These are phyloP conservation scores for Takifugu rubripes DNA, from an alignment of 2,797 vertebrate genomes.

Conservation along the genomic window DNA sequence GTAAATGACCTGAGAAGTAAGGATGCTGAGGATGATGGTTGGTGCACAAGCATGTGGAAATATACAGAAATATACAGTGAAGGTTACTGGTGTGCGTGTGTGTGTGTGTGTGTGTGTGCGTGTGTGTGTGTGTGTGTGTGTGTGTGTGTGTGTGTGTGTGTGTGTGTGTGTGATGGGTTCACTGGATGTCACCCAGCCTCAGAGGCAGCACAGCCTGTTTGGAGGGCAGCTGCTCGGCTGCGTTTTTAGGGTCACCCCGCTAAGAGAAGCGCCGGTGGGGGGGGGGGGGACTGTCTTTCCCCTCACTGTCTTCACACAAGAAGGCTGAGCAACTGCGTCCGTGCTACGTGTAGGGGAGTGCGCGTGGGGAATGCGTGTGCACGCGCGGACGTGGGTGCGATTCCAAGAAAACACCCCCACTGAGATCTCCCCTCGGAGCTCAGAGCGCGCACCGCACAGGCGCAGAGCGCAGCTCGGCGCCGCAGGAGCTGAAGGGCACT, in stretches of 20 bases:
- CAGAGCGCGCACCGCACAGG: constrained; percentile 57
- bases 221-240: constrained; percentile 2
- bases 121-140: not conserved
- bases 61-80: too few relatives aligned
- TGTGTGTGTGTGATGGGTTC: not conserved
- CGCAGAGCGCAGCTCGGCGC: constrained; percentile 50
- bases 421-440: constrained; percentile 33
- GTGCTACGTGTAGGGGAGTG: not conserved
- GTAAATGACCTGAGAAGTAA: too few relatives aligned
- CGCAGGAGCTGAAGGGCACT: constrained; percentile 41
- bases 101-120: not conserved
- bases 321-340: constrained; percentile 31
- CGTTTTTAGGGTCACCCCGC: constrained; percentile 21
- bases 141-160: not conserved
- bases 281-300: constrained; percentile 42
- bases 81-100: too few relatives aligned
- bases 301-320: constrained; percentile 71
- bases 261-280: constrained; percentile 39
- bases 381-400: constrained; percentile 4
- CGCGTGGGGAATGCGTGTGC: constrained; percentile 1
- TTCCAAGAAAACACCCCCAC: constrained; percentile 59
- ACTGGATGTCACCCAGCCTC: constrained; percentile 12
- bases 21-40: too few relatives aligned
- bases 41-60: too few relatives aligned
- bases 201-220: constrained; percentile 7